phyloP scores from a whole-genome alignment of 2,113 vertebrate species.

The Toxostoma redivivum region DNA sequence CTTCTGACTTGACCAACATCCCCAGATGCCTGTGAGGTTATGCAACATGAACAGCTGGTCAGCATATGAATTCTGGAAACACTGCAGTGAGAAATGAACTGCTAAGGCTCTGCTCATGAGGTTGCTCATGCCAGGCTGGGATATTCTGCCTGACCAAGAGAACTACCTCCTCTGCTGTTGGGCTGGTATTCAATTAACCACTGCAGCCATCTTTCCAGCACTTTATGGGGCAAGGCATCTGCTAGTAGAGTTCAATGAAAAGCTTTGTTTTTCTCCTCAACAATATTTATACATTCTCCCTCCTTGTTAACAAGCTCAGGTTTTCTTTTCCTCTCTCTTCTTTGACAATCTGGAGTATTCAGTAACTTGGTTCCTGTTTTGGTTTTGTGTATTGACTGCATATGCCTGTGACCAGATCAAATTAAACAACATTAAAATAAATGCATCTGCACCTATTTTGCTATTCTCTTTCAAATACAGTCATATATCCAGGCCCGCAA shows the following conservation, averaged over 20 bases:
- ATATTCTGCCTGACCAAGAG: not conserved
- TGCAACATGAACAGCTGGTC: not conserved
- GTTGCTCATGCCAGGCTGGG: not conserved
- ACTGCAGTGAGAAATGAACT: not conserved
- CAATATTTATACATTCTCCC: not conserved
- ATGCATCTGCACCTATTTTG: not conserved
- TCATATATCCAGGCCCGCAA: not conserved
- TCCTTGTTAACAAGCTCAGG: not conserved
- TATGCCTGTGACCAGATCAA: not conserved
- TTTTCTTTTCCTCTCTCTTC: not conserved
- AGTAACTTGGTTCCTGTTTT: not conserved
- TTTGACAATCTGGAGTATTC: not conserved
- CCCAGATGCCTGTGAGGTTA: not conserved
- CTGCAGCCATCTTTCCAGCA: not conserved
- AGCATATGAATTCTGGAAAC: not conserved
- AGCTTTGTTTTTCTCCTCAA: not conserved
- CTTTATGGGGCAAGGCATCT: not conserved
- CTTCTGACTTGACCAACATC: not conserved
- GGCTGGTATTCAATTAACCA: not conserved
- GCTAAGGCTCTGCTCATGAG: not conserved
- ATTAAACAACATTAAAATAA: not conserved
- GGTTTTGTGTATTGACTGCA: not conserved
- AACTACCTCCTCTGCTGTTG: not conserved
- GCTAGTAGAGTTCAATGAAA: not conserved
- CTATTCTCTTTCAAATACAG: not conserved